Base-by-base conservation (phyloP, 2,888 invertebrate species). In the Pogonocherus hispidulus region DNA sequence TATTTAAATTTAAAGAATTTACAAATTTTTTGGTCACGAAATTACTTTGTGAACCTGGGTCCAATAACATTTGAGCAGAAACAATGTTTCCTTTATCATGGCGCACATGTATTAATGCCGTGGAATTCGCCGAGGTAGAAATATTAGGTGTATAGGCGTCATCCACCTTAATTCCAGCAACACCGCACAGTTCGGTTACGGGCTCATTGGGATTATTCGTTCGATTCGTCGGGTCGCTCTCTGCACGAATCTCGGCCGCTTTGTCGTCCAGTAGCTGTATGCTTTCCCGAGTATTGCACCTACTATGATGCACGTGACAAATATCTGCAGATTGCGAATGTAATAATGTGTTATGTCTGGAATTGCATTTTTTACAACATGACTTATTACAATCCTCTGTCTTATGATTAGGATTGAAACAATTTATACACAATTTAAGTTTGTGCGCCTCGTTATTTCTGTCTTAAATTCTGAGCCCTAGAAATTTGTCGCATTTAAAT, bases 11-110 rank as follows among this genome's bases (percentile, higher is more conserved):
- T 44, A 67, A 57, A 18, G 19, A 60, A 35, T 60, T 64, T 20
- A 9, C 47, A 20, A 68, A 62, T 11, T 11, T 0, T 44, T 59
- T 46, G 3, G 68, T 62, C 23, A 70, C 49, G 19, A 70, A 64
- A 60, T 70, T 70, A 27, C 27, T 57, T 44, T 67, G 59, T 3
- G 70, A 68, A 0, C 68, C 62, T n/a, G 51, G 35, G 49, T 70
- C 70, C 8, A 70, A 49, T 32, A 68, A 32, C 2, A 32, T 37
- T 27, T 62, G 16, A 3, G 44, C 49, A 1, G 32, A 8, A 16
- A 44, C 9, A 18, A 55, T 11, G 9, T 18, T 32, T 4, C 56
- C 56, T 37, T 47, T 0, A 11, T 47, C 47, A 47, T 64, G 37
- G 19, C 14, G 35, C 37, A 64, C 37, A 2, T 41, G 32, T 35